phyloP scores from a whole-genome alignment of 2,797 vertebrate species.

The Clamator glandarius region DNA sequence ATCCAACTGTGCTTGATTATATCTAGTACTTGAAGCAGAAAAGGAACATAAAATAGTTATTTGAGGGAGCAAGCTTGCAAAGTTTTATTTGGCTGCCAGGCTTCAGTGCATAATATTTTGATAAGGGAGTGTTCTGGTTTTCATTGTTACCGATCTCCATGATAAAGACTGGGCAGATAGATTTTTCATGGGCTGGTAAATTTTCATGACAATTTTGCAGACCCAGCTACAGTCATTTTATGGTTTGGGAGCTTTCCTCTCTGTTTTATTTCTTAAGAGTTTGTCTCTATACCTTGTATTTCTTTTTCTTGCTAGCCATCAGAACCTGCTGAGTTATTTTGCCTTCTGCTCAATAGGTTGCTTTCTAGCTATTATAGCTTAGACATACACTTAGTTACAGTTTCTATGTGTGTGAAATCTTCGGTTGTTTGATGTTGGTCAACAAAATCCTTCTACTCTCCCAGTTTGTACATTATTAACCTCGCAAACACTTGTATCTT shows the following conservation, averaged over 20 bases:
- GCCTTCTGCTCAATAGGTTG: not conserved
- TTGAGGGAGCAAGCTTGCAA: not conserved
- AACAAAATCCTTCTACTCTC: not conserved
- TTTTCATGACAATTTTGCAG: not conserved
- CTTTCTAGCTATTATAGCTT: not conserved
- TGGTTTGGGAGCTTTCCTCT: not conserved
- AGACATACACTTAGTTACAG: not conserved
- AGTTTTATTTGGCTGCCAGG: constrained; percentile 17
- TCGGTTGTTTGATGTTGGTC: not conserved
- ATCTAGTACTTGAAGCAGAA: constrained; percentile 54
- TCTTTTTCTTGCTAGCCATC: not conserved
- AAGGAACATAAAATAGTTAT: constrained; percentile 40
- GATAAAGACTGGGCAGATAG: not conserved
- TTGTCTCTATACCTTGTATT: not conserved
- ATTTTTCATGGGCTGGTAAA: not conserved
- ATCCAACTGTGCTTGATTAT: constrained; percentile 59
- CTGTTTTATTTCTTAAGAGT: not conserved
- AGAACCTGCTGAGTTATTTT: not conserved
- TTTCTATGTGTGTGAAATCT: not conserved
- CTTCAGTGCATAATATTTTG: not conserved
- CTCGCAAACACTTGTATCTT: not conserved
- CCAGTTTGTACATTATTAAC: not conserved
- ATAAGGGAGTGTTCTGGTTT: not conserved
- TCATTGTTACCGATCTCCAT: not conserved
- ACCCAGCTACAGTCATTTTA: not conserved